These are phyloP conservation scores for Limanda limanda DNA, from an alignment of 2,113 vertebrate genomes.

Conservation along the genomic window DNA sequence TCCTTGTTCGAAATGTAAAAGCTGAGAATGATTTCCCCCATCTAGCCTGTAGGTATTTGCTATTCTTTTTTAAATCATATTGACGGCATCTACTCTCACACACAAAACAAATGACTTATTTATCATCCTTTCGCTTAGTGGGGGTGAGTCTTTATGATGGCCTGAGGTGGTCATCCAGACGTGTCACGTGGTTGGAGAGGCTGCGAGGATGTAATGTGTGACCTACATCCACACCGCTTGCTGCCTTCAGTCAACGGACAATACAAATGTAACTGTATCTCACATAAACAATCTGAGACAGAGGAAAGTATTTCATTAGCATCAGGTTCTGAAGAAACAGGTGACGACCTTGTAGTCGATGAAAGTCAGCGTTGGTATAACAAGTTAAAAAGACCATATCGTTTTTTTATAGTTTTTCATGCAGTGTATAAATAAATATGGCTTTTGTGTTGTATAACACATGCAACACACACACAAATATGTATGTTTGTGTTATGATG, in stretches of 20 bases:
- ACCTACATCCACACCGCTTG: not conserved
- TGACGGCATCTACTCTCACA: not conserved
- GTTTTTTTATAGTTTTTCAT: too few species aligned
- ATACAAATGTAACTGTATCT: not conserved
- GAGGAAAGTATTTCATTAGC: too few species aligned
- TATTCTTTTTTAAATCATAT: not conserved
- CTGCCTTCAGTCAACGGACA: not conserved
- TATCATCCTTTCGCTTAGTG: not conserved
- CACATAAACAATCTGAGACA: not conserved
- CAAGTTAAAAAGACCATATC: too few species aligned
- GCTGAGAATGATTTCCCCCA: too few species aligned
- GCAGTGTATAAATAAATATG: too few species aligned
- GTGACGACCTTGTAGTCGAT: too few species aligned
- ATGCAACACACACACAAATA: not conserved
- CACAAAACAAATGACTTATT: not conserved
- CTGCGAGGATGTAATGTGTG: not conserved
- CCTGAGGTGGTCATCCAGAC: slow-evolving; percentile 14
- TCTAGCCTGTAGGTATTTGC: not conserved
- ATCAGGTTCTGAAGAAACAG: too few species aligned
- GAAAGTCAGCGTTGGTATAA: too few species aligned
- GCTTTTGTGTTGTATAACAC: too few species aligned
- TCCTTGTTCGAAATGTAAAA: too few species aligned
- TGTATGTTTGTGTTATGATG: not conserved
- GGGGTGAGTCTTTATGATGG: not conserved
- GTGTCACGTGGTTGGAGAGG: slow-evolving; percentile 16